phyloP scores from a whole-genome alignment of 1,140 invertebrate species.

The Drosophila elegans region DNA sequence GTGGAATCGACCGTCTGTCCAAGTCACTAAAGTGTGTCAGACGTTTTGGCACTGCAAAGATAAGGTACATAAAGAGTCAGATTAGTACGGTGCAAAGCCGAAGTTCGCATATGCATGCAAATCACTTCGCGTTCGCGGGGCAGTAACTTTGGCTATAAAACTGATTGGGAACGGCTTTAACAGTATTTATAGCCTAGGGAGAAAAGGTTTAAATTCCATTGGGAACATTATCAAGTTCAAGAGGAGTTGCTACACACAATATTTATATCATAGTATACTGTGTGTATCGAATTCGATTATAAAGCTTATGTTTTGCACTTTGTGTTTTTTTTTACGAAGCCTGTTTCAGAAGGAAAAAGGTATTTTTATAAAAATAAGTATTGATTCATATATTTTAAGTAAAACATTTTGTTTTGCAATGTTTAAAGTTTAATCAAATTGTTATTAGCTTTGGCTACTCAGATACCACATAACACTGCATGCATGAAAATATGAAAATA shows the following conservation, averaged over 20 bases:
- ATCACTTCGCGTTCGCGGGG: slow-evolving; percentile 14
- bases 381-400: too few species aligned
- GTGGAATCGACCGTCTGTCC: slow-evolving; percentile 27
- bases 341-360: too few species aligned
- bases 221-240: neutral
- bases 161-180: slow-evolving; percentile 8
- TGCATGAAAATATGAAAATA: too few species aligned
- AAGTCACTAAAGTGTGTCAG: slow-evolving; percentile 48
- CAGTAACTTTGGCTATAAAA: slow-evolving; percentile 12
- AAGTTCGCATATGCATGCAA: slow-evolving; percentile 29
- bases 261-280: too few species aligned
- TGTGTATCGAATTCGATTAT: too few species aligned
- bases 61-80: slow-evolving; percentile 22
- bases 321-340: too few species aligned
- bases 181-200: slow-evolving; percentile 5
- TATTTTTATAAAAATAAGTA: too few species aligned
- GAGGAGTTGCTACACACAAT: neutral
- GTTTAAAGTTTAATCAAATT: too few species aligned
- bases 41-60: slow-evolving; percentile 56
- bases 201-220: neutral
- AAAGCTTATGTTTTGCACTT: too few species aligned
- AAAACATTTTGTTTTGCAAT: too few species aligned
- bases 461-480: too few species aligned
- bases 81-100: slow-evolving; percentile 24
- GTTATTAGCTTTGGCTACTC: too few species aligned